Evolutionary conservation across 2,888 invertebrate genomes (phyloP).

Genomic region (Thumatha senex): DNA sequence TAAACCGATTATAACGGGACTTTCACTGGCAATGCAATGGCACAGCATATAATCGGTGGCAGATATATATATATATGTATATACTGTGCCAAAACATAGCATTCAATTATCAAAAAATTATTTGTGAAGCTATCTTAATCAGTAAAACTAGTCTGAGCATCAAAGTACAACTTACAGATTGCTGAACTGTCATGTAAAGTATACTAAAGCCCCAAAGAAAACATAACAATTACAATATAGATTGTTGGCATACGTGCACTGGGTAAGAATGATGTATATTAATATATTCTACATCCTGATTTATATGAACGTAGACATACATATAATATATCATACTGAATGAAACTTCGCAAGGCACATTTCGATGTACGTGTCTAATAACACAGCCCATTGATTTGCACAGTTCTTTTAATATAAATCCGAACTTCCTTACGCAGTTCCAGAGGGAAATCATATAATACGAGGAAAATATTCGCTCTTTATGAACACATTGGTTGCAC

Average conservation of each 20-base stretch:
- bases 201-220: no score
- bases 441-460: constrained; percentile 3
- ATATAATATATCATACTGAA: neutral
- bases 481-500: neutral
- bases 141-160: no score
- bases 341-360: neutral
- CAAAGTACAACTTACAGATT: no score
- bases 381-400: constrained; percentile 2
- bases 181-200: no score
- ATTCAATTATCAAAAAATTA: no score
- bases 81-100: no score
- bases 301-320: neutral
- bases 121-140: no score
- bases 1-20: no score
- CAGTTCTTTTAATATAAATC: constrained; percentile 8
- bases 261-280: neutral
- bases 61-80: no score
- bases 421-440: constrained; percentile 4
- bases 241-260: neutral
- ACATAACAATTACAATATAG: no score
- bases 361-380: constrained; percentile 6
- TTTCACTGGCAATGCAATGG: no score
- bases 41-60: no score
- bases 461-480: neutral
- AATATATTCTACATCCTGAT: neutral